These are phyloP conservation scores for Gymnogyps californianus DNA, from an alignment of 2,113 vertebrate genomes.

Conservation along the genomic window DNA sequence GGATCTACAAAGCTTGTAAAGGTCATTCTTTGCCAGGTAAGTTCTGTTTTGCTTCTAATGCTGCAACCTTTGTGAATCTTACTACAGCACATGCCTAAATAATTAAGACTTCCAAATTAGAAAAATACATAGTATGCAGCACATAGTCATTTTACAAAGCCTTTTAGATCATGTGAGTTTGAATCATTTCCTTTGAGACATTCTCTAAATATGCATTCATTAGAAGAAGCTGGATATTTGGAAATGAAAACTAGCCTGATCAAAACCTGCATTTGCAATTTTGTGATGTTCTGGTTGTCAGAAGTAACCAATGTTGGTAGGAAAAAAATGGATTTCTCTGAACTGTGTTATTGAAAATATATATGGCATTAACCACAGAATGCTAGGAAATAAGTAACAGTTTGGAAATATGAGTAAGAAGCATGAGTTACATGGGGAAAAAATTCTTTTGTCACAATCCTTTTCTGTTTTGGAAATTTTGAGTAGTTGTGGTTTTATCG, in stretches of 20 bases:
- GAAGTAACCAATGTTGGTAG: background rate
- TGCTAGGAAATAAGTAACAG: background rate
- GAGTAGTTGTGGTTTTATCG: background rate
- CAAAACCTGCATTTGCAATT: constrained; percentile 6
- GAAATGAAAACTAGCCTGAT: background rate
- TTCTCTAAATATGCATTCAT: background rate
- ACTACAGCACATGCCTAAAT: background rate
- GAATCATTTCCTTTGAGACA: constrained; percentile 48
- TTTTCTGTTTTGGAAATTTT: constrained; percentile 7
- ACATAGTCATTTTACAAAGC: background rate
- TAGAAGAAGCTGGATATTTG: constrained; percentile 3
- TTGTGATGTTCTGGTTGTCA: background rate
- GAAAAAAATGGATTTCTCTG: background rate
- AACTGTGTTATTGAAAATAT: background rate
- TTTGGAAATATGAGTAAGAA: constrained; percentile 9
- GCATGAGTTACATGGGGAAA: background rate
- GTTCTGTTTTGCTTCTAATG: background rate
- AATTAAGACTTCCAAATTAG: background rate
- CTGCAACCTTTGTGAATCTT: background rate
- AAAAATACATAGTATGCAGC: background rate
- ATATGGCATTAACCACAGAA: background rate
- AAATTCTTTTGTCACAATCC: background rate
- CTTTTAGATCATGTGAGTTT: constrained; percentile 18
- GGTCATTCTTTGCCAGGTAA: background rate
- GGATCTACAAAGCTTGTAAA: background rate